These are phyloP conservation scores for Siniperca undulata DNA, from an alignment of 2,797 vertebrate species.

Conservation along the genomic window DNA sequence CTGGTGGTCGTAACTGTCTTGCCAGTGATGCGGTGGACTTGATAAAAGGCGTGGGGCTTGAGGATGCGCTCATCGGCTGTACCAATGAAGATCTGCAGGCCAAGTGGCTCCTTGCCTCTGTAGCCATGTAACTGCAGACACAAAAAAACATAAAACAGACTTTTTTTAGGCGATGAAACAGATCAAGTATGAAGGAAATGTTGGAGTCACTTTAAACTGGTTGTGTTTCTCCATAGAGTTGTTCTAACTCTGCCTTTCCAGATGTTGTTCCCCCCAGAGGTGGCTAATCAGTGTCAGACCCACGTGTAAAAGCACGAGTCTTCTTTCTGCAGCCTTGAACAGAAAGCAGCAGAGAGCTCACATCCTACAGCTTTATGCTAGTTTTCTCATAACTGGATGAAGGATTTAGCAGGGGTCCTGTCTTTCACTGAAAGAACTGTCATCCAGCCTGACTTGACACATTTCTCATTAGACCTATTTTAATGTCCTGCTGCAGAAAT, in stretches of 20 bases:
- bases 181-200: constrained; percentile 2
- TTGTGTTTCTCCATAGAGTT: constrained; percentile 13
- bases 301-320: constrained; percentile 53
- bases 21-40: constrained; percentile 99
- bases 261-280: constrained; percentile 48
- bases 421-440: constrained; percentile 6
- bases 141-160: not conserved
- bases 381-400: constrained; percentile 26
- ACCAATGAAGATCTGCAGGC: constrained; percentile 98
- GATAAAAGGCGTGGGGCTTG: constrained; percentile 98
- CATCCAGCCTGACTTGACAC: not conserved
- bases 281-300: constrained; percentile 47
- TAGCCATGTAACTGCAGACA: constrained; percentile 93
- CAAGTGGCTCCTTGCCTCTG: constrained; percentile 94
- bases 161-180: not conserved
- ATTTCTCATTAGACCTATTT: not conserved
- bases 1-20: constrained; percentile 99
- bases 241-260: constrained; percentile 49
- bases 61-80: constrained; percentile 97
- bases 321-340: constrained; percentile 54
- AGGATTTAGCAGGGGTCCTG: constrained; percentile 23
- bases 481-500: constrained; percentile 1
- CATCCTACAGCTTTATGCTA: constrained; percentile 9
- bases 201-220: constrained; percentile 12
- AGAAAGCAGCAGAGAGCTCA: constrained; percentile 50